Percentiles rank a stretch among this genome's conserved stretches.
Conservation (phyloP, 2,113 vertebrate genomes). For the Cyanoliseus patagonus region DNA sequence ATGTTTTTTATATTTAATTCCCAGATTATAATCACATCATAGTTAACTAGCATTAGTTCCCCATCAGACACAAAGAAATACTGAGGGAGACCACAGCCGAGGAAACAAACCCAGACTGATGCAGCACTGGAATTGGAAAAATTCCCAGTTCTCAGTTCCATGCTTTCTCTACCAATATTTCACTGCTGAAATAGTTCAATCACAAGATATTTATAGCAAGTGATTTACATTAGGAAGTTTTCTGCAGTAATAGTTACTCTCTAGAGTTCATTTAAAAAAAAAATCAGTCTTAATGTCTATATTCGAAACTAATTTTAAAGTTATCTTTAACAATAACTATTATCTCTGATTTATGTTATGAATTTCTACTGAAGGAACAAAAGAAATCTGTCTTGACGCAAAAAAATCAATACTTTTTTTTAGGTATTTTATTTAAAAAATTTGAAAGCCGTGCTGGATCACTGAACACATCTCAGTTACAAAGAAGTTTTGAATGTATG, state of each 20-base stretch:
- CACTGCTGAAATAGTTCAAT: neutral
- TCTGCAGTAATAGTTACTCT: neutral
- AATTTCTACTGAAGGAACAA: neutral
- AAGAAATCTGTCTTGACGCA: neutral
- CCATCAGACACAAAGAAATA: neutral
- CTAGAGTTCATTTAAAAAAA: neutral
- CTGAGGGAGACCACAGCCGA: neutral
- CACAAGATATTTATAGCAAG: neutral
- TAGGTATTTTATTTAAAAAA: neutral
- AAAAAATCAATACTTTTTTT: neutral
- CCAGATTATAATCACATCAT: neutral
- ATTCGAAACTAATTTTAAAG: neutral
- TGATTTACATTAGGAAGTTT: neutral
- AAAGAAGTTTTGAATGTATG: neutral
- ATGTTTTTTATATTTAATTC: neutral
- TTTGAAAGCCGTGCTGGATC: neutral
- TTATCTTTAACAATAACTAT: neutral
- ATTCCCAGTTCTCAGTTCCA: neutral
- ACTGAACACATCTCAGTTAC: neutral
- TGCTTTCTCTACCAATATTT: neutral
- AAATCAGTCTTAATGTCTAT: neutral
- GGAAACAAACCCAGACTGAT: neutral
- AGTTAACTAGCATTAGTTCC: neutral
- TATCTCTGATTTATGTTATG: neutral
- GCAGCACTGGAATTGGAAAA: neutral